Evolutionary conservation across 2,797 vertebrate species (phyloP).

Genomic region (Eospalax fontanierii): DNA sequence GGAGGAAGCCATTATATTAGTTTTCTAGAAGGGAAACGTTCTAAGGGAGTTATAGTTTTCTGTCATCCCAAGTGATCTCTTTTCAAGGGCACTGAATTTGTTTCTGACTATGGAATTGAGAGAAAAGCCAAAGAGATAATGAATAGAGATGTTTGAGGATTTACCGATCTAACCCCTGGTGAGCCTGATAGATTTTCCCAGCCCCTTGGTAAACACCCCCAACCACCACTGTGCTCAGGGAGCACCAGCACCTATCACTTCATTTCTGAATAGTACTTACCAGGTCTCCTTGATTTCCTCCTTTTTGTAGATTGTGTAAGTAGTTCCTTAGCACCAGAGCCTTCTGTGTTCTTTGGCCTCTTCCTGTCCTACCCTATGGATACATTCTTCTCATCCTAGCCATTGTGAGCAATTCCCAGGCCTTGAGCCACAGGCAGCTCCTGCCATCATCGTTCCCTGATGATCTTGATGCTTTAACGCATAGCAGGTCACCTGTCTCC

Average conservation of each 20-base stretch:
- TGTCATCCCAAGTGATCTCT: not conserved
- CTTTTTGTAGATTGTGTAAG: not conserved
- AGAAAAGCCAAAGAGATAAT: not conserved
- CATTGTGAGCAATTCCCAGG: not conserved
- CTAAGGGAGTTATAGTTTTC: not conserved
- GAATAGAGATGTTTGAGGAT: not conserved
- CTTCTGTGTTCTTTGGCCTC: not conserved
- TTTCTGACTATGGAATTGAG: not conserved
- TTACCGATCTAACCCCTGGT: not conserved
- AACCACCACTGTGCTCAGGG: not conserved
- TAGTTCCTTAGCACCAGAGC: not conserved
- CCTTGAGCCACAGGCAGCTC: not conserved
- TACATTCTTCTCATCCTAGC: not conserved
- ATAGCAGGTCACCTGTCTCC: not conserved
- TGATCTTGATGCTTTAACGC: not conserved
- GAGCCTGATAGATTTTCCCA: not conserved
- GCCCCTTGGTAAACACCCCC: not conserved
- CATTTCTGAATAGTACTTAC: not conserved
- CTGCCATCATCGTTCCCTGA: fast-evolving
- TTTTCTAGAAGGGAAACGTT: not conserved
- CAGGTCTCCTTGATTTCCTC: not conserved
- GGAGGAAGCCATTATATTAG: not conserved
- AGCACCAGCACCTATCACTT: not conserved
- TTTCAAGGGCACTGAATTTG: not conserved
- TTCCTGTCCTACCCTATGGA: not conserved